phyloP scores from a whole-genome alignment of 2,888 invertebrate species.

The Ophion ellenae region DNA sequence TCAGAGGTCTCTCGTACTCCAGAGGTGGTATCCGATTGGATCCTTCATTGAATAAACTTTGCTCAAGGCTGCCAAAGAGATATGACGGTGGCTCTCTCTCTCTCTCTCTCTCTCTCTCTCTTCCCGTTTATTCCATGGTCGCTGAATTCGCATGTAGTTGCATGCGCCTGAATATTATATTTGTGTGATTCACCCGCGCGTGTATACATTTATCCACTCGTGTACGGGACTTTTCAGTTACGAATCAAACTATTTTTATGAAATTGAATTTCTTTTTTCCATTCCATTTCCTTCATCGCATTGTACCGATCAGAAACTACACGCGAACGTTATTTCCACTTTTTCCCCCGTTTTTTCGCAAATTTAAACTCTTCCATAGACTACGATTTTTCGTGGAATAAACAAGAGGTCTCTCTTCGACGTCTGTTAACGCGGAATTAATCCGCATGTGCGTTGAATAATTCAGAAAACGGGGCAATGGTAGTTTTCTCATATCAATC shows the following conservation, averaged over 20 bases:
- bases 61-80: slow-evolving; percentile 54
- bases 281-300: too few species aligned
- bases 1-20: slow-evolving; percentile 12
- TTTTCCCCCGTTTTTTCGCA: too few species aligned
- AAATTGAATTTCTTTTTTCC: not conserved
- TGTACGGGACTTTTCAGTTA: not conserved
- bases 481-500: not conserved
- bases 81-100: slow-evolving; percentile 46
- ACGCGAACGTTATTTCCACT: too few species aligned
- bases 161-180: slow-evolving; percentile 11
- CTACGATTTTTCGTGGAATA: not conserved
- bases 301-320: too few species aligned
- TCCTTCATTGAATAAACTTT: slow-evolving; percentile 63
- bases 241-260: not conserved
- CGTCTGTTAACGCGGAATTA: not conserved
- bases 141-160: slow-evolving; percentile 4
- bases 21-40: slow-evolving; percentile 58
- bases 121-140: not conserved
- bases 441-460: not conserved
- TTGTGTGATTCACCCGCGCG: not conserved
- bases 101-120: too few species aligned
- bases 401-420: not conserved
- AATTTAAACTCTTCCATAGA: too few species aligned
- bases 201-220: slow-evolving; percentile 12
- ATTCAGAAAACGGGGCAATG: not conserved